phyloP scores from a whole-genome alignment of 2,888 invertebrate species.

The Pollenia griseotomentosa region DNA sequence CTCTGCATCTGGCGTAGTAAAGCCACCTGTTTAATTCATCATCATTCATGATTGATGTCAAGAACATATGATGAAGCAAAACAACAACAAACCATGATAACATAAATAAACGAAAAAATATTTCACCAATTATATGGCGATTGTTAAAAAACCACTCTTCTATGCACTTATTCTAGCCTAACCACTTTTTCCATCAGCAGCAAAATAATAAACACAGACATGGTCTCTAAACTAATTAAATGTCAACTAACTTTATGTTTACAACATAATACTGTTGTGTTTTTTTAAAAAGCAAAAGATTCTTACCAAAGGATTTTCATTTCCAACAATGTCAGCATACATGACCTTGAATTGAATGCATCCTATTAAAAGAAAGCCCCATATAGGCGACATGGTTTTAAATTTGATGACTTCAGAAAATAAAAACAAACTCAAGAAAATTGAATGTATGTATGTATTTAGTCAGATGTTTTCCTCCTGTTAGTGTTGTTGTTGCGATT shows the following conservation, averaged over 20 bases:
- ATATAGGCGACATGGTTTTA: constrained; percentile 60
- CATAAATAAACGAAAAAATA: not conserved
- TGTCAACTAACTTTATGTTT: constrained; percentile 3
- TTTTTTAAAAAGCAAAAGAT: not conserved
- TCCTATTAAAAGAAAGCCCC: constrained; percentile 63
- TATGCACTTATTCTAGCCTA: not conserved
- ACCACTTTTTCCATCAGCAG: not conserved
- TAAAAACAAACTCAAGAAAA: constrained; percentile 5
- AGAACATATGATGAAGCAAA: constrained; percentile 73
- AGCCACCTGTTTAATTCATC: no score
- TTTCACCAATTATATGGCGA: not conserved
- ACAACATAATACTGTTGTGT: not conserved
- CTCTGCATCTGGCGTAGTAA: no score
- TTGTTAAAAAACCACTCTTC: not conserved
- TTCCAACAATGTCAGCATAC: constrained; percentile 30
- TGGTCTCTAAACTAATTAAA: not conserved
- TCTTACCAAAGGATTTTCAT: constrained; percentile 70
- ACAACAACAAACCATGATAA: constrained; percentile 47
- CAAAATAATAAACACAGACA: constrained; percentile 24
- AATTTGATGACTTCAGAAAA: constrained; percentile 42
- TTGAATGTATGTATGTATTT: not conserved
- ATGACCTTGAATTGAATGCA: constrained; percentile 68
- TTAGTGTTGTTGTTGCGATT: not conserved
- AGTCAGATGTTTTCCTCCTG: constrained; percentile 18
- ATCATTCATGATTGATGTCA: constrained; percentile 52